Base-by-base conservation (phyloP, 2,888 invertebrate species). In the Fabriciana adippe region DNA sequence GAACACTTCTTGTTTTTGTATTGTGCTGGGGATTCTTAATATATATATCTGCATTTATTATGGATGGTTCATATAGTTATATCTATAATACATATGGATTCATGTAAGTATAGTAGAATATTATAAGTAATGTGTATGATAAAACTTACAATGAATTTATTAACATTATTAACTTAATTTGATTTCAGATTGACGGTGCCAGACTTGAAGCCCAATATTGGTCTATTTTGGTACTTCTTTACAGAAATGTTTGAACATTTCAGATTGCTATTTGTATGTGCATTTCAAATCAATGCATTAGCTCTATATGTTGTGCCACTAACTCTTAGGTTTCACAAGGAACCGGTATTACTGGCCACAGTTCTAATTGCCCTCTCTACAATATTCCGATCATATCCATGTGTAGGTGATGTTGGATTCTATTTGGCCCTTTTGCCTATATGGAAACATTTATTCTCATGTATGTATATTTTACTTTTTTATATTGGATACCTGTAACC, bases 221-320 rank as follows among this genome's bases (percentile, higher is more conserved):
- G 99, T 0, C 92, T 99, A 1, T 99, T 99, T 88, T 99, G 99
- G 99, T 99, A 99, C 83, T 99, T 99, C 90, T 99, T 99, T 87
- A 99, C 99, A 0, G 99, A 99, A 93, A 99, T 99, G 98, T 99
- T 99, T 93, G 99, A 99, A 79, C 99, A 99, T 88, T 99, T 99
- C 82, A 95, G 98, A 61, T 94, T 96, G 71, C 94, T 99, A 79
- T 99, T 99, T 90, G 95, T 99, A 31, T 98, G 96, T 82, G 97
- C 99, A 74, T 99, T 99, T 86, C 99, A 99, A 94, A 96, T 99
- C 76, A 99, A 99, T 88, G 97, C 97, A 5, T 94, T 98, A 66
- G 94, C 98, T 54, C 92, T 99, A 60, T 99, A 99, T 86, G 94
- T 98, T 66, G 93, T 98, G 16, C 99, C 99, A 0, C 90, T 99